Evolutionary conservation across 1,140 invertebrate species (phyloP).

Genomic region (Drosophila rhopaloa): DNA sequence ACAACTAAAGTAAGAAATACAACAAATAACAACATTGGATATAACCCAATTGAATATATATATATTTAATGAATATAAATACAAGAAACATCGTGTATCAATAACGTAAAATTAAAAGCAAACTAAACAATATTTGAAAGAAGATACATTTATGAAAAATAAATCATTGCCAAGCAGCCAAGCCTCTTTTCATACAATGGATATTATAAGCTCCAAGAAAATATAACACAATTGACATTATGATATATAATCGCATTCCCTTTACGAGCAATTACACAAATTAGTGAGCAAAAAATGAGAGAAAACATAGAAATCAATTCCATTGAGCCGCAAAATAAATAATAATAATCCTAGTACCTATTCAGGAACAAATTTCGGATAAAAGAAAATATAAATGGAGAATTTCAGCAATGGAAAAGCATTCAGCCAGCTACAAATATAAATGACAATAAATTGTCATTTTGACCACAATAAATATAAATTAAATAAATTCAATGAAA

Average conservation of each 20-base stretch:
- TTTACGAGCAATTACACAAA: conserved; percentile 54
- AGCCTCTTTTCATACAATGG: conserved; percentile 1
- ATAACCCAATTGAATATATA: too few relatives aligned
- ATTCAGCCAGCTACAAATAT: conserved; percentile 58
- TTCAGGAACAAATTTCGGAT: conserved; percentile 2
- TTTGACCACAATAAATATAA: conserved; percentile 64
- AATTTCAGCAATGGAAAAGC: conserved; percentile 32
- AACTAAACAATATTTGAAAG: too few relatives aligned
- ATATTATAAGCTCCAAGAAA: conserved; percentile 36
- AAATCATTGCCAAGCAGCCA: conserved; percentile 4
- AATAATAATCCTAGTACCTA: conserved; percentile 43
- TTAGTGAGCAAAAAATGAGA: conserved; percentile 30
- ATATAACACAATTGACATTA: conserved; percentile 34
- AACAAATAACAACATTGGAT: too few relatives aligned
- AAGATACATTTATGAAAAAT: not conserved
- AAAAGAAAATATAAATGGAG: conserved; percentile 19
- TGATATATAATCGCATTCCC: conserved; percentile 49
- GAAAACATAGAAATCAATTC: conserved; percentile 43
- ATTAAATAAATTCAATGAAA: conserved; percentile 72
- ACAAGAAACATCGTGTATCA: not conserved
- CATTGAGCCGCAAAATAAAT: conserved; percentile 42
- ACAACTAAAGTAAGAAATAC: conserved; percentile 12
- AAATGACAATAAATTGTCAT: conserved; percentile 76
- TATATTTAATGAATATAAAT: not conserved
- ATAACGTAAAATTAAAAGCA: not conserved